Percentiles rank a stretch among this genome's conserved stretches.
These are phyloP conservation scores for Drosophila watanabei DNA, from an alignment of 1,140 invertebrate genomes.

Conservation along the genomic window DNA sequence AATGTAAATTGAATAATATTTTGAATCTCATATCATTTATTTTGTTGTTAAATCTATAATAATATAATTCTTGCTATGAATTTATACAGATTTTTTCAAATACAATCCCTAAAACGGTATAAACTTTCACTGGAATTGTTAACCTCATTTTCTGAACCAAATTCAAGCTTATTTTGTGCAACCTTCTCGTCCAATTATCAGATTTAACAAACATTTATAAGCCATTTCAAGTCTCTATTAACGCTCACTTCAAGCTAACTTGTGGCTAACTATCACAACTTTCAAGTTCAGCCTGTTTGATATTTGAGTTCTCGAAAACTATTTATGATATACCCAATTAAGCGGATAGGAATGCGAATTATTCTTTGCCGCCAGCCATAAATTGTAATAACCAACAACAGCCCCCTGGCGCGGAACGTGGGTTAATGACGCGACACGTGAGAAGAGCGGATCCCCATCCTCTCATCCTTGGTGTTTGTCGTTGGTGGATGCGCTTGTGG, in stretches of 20 bases:
- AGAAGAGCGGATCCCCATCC: slow-evolving; percentile 34
- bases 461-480: slow-evolving; percentile 39
- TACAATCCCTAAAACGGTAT: neutral
- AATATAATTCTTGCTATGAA: neutral
- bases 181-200: slow-evolving; percentile 9
- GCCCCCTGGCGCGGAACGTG: slow-evolving; percentile 46
- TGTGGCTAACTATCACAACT: neutral
- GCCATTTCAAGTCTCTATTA: slow-evolving; percentile 23
- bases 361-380: slow-evolving; percentile 35
- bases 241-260: slow-evolving; percentile 1
- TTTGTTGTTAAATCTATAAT: too few species aligned
- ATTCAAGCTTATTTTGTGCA: neutral
- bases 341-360: slow-evolving; percentile 37
- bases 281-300: slow-evolving; percentile 9
- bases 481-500: slow-evolving; percentile 56
- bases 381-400: slow-evolving; percentile 20
- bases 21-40: too few species aligned
- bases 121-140: slow-evolving; percentile 3
- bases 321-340: slow-evolving; percentile 48
- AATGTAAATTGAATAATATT: too few species aligned
- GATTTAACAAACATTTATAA: slow-evolving; percentile 13
- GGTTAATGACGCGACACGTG: slow-evolving; percentile 68
- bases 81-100: neutral
- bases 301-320: slow-evolving; percentile 27
- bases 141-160: neutral